A percentile compares a stretch with the other conserved stretches of the same genome.
These are phyloP conservation scores for Pangasius larnaudii DNA, from an alignment of 2,797 vertebrate genomes.

Conservation along the genomic window DNA sequence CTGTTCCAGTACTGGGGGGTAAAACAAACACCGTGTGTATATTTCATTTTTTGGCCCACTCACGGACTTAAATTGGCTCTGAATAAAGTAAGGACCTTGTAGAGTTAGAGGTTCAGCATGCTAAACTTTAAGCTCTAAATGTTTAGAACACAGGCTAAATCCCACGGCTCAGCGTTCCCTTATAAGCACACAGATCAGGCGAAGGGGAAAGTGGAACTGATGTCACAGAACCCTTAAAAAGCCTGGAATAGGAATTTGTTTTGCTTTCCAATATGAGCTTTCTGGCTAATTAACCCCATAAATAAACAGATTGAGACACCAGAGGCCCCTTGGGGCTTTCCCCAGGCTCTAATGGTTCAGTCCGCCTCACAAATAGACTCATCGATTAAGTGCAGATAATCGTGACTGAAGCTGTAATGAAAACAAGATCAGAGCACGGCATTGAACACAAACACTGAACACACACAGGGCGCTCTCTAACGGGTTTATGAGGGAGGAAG, in stretches of 20 bases:
- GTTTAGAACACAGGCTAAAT: not conserved
- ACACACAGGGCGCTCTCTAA: not conserved
- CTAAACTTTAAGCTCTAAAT: not conserved
- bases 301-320: constrained; percentile 13
- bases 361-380: constrained; percentile 21
- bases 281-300: constrained; percentile 12
- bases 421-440: constrained; percentile 6
- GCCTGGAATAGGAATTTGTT: not conserved
- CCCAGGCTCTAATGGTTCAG: not conserved
- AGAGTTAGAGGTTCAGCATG: not conserved
- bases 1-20: not conserved
- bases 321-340: not conserved
- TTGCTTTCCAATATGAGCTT: not conserved
- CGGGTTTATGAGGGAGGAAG: not conserved
- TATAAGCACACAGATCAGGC: not conserved
- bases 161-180: not conserved
- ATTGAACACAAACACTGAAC: not conserved
- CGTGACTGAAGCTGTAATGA: constrained; percentile 9
- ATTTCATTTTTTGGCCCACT: not conserved
- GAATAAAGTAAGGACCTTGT: not conserved
- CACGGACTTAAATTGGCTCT: not conserved
- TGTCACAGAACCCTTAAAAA: not conserved
- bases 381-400: constrained; percentile 21
- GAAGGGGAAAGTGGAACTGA: not conserved
- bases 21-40: not conserved